Evolutionary conservation across 2,797 vertebrate species (phyloP), one percentile per base, ranked within the genome.

Genomic region (Microhierax caerulescens): DNA sequence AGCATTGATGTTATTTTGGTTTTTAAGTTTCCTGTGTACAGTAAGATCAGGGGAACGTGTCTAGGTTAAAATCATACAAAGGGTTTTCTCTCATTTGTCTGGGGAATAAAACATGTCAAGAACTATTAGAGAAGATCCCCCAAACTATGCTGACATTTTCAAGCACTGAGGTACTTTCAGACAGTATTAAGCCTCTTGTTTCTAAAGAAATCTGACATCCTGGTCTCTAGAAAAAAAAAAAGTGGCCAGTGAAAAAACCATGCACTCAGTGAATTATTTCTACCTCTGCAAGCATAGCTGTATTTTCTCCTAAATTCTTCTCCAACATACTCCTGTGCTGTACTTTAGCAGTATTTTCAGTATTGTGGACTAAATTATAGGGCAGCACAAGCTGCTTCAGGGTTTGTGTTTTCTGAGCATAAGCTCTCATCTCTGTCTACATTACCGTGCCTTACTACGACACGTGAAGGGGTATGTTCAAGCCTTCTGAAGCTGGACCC

Each of bases 161-260:
- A 92, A 92, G 94, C 95, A 96, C 1, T 90, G 85, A 97, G 70
- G 72, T 77, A 83, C 65, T 93, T 96, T 97, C 97, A 97, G 86
- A 59, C 51, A 60, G 48, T 76, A 92, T 97, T 94, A 96, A 95
- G 79, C 20, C 34, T 57, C 28, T 73, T 87, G 61, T 85, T 88
- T 57, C 47, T 97, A 97, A 96, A 94, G 94, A 95, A 95, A 94
- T 54, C 15, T 93, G 97, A 97, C 97, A 96, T 91, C 24, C 21
- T 80, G 63, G 50, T 96, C 88, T 80, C 70, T 54, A 45, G 60
- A 32, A 8, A 68, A 67, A 39, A 39, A 36, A 68, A 81, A 83
- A 64, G 23, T 1, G 34, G 61, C 47, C 64, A 88, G 59, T 39
- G 47, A 94, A 91, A 94, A 79, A 79, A 2, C 24, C 60, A 45